These are phyloP conservation scores for Pterois miles DNA, from an alignment of 2,797 vertebrate species.

Conservation along the genomic window DNA sequence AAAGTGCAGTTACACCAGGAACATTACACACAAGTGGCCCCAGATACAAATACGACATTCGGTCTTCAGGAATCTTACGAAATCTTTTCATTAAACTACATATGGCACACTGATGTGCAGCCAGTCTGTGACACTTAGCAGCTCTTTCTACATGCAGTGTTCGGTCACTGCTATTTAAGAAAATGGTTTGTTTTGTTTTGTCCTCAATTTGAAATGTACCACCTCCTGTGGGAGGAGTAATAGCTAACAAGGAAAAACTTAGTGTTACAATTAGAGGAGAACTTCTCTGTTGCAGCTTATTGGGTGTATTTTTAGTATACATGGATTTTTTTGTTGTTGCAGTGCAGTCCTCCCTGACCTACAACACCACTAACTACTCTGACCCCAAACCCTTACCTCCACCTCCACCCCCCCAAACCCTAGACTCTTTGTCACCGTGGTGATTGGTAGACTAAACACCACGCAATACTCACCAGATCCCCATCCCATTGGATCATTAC, in stretches of 20 bases:
- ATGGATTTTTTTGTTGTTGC: not conserved
- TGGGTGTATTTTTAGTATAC: constrained; percentile 26
- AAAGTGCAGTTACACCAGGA: no score
- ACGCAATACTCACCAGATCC: constrained; percentile 81
- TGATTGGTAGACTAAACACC: constrained; percentile 98
- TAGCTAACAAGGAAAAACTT: not conserved
- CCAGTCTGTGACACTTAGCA: not conserved
- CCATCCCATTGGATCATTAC: constrained; percentile 68
- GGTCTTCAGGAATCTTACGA: not conserved
- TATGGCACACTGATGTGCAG: not conserved
- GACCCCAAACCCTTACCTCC: constrained; percentile 38
- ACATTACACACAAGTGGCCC: not conserved
- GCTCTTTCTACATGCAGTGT: not conserved
- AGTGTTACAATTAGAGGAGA: not conserved
- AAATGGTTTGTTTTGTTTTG: constrained; percentile 25
- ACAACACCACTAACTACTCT: constrained; percentile 52
- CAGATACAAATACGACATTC: not conserved
- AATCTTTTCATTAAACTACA: not conserved
- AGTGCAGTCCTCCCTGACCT: constrained; percentile 34
- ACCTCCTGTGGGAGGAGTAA: constrained; percentile 38
- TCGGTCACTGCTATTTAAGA: not conserved
- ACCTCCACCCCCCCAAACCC: constrained; percentile 42
- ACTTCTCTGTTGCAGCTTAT: not conserved
- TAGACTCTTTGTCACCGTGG: constrained; percentile 92
- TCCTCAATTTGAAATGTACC: constrained; percentile 40